Evolutionary conservation across 2,888 invertebrate genomes (phyloP).

Genomic region (Lepidochrysops patricia): DNA sequence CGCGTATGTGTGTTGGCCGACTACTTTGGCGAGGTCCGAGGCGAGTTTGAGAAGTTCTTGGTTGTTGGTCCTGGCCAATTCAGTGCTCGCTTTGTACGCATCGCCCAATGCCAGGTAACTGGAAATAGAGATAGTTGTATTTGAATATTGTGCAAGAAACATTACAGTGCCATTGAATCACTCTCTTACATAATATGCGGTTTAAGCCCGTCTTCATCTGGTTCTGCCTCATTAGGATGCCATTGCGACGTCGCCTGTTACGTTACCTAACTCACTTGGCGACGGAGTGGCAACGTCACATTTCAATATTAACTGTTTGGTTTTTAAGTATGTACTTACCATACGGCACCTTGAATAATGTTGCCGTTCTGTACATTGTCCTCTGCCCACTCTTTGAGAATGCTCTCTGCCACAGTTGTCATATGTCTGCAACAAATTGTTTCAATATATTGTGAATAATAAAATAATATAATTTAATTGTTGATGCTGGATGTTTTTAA

Average conservation of each 20-base stretch:
- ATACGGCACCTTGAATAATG: constrained; percentile 32
- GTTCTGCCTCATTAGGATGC: no score
- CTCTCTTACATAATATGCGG: no score
- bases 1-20: constrained; percentile 54
- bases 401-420: constrained; percentile 48
- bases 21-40: constrained; percentile 71
- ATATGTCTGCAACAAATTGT: constrained; percentile 50
- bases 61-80: constrained; percentile 72
- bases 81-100: constrained; percentile 75
- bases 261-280: no score
- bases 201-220: no score
- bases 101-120: constrained; percentile 76
- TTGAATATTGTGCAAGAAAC: background rate
- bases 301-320: no score
- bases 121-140: constrained; percentile 24
- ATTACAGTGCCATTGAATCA: background rate
- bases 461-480: no score
- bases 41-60: constrained; percentile 72
- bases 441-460: no score
- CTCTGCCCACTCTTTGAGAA: constrained; percentile 38
- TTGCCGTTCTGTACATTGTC: constrained; percentile 27
- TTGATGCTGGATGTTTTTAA: no score
- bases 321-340: constrained; percentile 33
- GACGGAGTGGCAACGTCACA: no score
- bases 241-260: no score